A percentile compares a stretch with the other conserved stretches of the same genome.
phyloP scores from a whole-genome alignment of 2,888 invertebrate genomes.

The Agrotis puta region DNA sequence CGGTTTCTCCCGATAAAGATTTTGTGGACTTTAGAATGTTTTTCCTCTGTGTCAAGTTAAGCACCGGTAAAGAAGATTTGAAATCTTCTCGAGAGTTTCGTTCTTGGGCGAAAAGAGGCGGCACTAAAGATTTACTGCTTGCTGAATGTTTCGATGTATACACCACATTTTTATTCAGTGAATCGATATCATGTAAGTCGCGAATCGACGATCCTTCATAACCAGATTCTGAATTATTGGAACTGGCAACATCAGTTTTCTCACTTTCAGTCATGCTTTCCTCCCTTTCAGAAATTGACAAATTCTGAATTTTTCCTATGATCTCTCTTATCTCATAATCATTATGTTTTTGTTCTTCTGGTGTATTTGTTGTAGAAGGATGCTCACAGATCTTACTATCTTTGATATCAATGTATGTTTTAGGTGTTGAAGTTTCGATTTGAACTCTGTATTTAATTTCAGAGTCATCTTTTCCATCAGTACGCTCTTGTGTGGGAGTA shows the following conservation, averaged over 20 bases:
- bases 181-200: conserved; percentile 71
- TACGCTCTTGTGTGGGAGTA: conserved; percentile 15
- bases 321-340: conserved; percentile 55
- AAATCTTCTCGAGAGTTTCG: conserved; percentile 58
- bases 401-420: conserved; percentile 52
- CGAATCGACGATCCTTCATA: conserved; percentile 76
- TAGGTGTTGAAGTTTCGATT: conserved; percentile 77
- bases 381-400: conserved; percentile 21
- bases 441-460: conserved; percentile 70
- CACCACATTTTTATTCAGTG: conserved; percentile 52
- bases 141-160: conserved; percentile 45
- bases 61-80: conserved; percentile 74
- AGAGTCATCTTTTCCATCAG: conserved; percentile 5
- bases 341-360: conserved; percentile 38
- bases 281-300: conserved; percentile 65
- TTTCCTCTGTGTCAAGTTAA: conserved; percentile 67
- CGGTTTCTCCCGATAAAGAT: conserved; percentile 72
- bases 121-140: conserved; percentile 41
- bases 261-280: conserved; percentile 57
- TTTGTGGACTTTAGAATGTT: conserved; percentile 73
- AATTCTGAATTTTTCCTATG: conserved; percentile 65
- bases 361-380: conserved; percentile 31
- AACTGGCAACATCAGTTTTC: conserved; percentile 74
- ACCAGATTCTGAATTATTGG: conserved; percentile 78
- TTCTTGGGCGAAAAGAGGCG: conserved; percentile 10